These are phyloP conservation scores for Callosobruchus maculatus DNA, from an alignment of 2,888 invertebrate genomes.

Conservation along the genomic window DNA sequence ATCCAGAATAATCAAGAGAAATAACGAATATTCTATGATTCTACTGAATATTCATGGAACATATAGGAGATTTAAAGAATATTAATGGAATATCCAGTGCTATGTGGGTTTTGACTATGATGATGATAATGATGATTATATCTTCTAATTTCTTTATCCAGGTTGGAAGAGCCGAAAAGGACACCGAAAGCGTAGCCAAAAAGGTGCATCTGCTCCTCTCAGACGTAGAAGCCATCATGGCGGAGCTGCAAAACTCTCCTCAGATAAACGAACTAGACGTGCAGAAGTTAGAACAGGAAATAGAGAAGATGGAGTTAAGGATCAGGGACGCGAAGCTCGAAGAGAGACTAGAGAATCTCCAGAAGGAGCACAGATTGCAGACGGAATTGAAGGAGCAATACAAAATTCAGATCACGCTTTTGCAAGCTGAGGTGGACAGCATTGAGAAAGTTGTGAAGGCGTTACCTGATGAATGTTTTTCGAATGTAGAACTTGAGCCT, in stretches of 20 bases:
- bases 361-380: constrained; percentile 56
- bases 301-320: constrained; percentile 67
- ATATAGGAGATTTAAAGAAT: no score
- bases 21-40: no score
- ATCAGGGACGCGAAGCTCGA: constrained; percentile 71
- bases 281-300: constrained; percentile 58
- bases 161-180: constrained; percentile 86
- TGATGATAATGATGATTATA: no score
- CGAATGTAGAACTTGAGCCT: constrained; percentile 72
- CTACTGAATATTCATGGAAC: no score
- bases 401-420: constrained; percentile 67
- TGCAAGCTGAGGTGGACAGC: constrained; percentile 76
- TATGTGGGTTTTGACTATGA: no score
- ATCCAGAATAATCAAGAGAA: no score
- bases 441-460: constrained; percentile 76
- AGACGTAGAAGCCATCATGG: constrained; percentile 74
- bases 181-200: constrained; percentile 74
- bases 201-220: constrained; percentile 77
- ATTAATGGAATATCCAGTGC: no score
- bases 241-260: constrained; percentile 70
- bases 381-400: constrained; percentile 74
- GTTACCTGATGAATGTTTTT: constrained; percentile 78
- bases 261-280: constrained; percentile 68
- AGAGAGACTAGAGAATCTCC: constrained; percentile 68
- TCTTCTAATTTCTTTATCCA: constrained; percentile 45